Conservation (phyloP, 2,113 vertebrate genomes). For the Leptobrachium ailaonicum region DNA sequence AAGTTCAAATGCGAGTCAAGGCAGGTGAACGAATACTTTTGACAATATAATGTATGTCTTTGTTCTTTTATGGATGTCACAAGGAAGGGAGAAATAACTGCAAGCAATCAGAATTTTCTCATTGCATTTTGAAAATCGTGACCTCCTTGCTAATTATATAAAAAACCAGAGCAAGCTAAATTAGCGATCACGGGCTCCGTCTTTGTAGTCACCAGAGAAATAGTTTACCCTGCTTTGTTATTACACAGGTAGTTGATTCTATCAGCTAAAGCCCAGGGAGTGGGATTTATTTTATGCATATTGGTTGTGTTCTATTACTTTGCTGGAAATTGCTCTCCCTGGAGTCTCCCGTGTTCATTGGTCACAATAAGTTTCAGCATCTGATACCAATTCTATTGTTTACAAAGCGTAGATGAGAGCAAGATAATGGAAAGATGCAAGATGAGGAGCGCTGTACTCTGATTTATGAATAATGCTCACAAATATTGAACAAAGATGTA, state of each 20-base stretch:
- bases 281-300: conserved; percentile 78
- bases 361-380: conserved; percentile 77
- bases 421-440: conserved; percentile 67
- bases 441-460: conserved; percentile 49
- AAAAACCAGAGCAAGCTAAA: conserved; percentile 53
- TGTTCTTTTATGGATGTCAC: too few relatives aligned
- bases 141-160: conserved; percentile 46
- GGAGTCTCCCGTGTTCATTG: conserved; percentile 73
- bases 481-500: conserved; percentile 46
- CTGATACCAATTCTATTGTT: conserved; percentile 76
- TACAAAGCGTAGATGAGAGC: conserved; percentile 65
- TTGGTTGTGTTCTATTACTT: conserved; percentile 74
- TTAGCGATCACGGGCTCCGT: conserved; percentile 40
- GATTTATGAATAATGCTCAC: conserved; percentile 60
- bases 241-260: conserved; percentile 77
- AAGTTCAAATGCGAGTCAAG: too few relatives aligned
- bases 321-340: conserved; percentile 72
- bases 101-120: conserved; percentile 23
- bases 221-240: conserved; percentile 63
- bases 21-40: too few relatives aligned
- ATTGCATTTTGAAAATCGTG: conserved; percentile 26
- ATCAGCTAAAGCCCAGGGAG: conserved; percentile 63
- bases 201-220: conserved; percentile 62
- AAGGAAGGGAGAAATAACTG: too few relatives aligned
- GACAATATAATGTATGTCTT: too few relatives aligned